Base-by-base conservation (phyloP, 2,888 invertebrate genomes). In the Drosophila leonis region DNA sequence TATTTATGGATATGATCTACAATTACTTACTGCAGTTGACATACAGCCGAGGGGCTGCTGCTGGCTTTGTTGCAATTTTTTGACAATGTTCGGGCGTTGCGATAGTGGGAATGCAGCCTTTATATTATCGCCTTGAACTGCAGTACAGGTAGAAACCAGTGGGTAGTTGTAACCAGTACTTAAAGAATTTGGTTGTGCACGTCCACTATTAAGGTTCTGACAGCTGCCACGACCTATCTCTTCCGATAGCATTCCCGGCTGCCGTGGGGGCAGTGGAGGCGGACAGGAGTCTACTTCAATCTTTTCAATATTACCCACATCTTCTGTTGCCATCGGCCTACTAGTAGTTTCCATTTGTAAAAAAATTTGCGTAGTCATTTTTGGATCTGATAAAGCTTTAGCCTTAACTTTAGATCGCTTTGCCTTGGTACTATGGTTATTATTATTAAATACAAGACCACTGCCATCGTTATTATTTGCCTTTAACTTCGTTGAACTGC, bases 231-330 rank as follows among this genome's bases (percentile, higher is more conserved):
- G 80, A 33, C 82, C 84, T 31, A 63, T 44, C 24, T 89, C 80
- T 75, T 93, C 93, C 48, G 92, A 90, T 90, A 93, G 81, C 92
- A 93, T 92, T 60, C 94, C 94, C 13, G 94, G 93, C 86, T 94
- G 94, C 81, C 95, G 93, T 27, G 95, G 95, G 65, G 95, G 95
- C 83, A 95, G 92, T 33, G 95, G 95, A 78, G 95, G 95, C 65
- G 94, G 94, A 80, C 92, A 80, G 80, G 82, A 80, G 27, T 86
- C 84, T 12, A 74, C 65, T 49, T 81, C 88, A 6, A 84, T 39
- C 0, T 31, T 56, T 27, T 64, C 69, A 12, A 39, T 49, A 42
- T 61, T 57, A 10, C 76, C 55, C 0, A 64, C 31, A 41, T 66
- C 63, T 37, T 52, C 63, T 27, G 66, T 37, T 13, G 69, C 66